A percentile compares a stretch with the other conserved stretches of the same genome.
These are phyloP conservation scores for Plectrocnemia conspersa DNA, from an alignment of 1,140 invertebrate genomes.

Conservation along the genomic window DNA sequence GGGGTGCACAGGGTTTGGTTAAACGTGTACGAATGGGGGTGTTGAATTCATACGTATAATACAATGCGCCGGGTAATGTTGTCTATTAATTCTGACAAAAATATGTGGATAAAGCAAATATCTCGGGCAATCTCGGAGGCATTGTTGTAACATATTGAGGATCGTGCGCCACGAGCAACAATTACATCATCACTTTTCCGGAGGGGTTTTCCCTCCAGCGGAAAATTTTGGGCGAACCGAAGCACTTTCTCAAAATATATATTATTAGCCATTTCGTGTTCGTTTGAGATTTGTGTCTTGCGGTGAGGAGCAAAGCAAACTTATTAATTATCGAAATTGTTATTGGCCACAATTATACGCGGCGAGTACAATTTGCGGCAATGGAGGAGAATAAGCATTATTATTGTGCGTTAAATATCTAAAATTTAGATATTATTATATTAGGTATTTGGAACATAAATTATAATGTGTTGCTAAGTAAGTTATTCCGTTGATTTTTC, in stretches of 20 bases:
- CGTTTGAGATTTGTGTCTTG: neutral
- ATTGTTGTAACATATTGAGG: conserved; percentile 4
- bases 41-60: too few species aligned
- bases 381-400: too few species aligned
- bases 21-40: too few species aligned
- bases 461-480: too few species aligned
- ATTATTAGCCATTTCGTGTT: neutral
- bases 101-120: conserved; percentile 10
- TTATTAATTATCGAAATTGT: conserved; percentile 2
- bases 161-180: conserved; percentile 3
- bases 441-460: too few species aligned
- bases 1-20: too few species aligned
- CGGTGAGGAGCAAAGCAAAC: neutral
- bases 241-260: neutral
- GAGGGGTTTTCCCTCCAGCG: neutral
- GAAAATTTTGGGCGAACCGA: neutral
- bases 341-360: neutral
- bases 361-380: too few species aligned
- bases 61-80: too few species aligned
- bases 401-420: too few species aligned
- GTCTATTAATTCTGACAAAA: conserved; percentile 3
- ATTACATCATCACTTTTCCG: conserved; percentile 10
- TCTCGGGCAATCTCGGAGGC: neutral
- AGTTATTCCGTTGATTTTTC: too few species aligned
- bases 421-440: too few species aligned